Base-by-base conservation (phyloP, 2,797 vertebrate genomes). In the Neolamprologus multifasciatus region DNA sequence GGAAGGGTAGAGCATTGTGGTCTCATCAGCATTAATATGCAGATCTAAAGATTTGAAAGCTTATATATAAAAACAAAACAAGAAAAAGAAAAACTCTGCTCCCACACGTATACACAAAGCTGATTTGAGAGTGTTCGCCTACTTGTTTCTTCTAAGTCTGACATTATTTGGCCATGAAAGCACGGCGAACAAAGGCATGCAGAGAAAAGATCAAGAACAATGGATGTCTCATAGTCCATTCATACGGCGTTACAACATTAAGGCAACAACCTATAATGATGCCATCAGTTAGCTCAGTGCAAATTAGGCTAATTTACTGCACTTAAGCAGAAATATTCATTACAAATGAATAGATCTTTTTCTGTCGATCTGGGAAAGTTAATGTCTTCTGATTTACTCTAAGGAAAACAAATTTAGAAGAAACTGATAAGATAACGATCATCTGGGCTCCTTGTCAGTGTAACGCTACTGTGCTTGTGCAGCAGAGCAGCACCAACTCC, bases 91-190 rank as follows among this genome's bases (percentile, higher is more conserved):
- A 7, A 50, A 21, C 4, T 14, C 31, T 59, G 21, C 6, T 23
- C 23, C 12, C 64, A 80, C 43, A 86, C 36, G 23, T 5, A 83
- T 1, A 79, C 12, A 57, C 3, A 3, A 23, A 78, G 19, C 23
- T 54, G 38, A 87, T 57, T 9, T 48, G 17, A 80, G 7, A 45
- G 69, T 26, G 51, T 55, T 33, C 23, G 48, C 67, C 82, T 87
- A 86, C 87, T 89, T 67, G 80, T 17, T 6, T 89, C 81, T 5
- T 86, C 43, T 51, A 78, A 81, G 13, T 92, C 78, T 86, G 80
- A 48, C 29, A 74, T 59, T 43, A 55, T 74, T 52, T 19, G 38
- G 59, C 67, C 21, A 33, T 12, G 5, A 78, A 38, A 79, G 50
- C 67, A 62, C 1, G 13, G 33, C 21, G 11, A 14, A 67, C 6